These are phyloP conservation scores for Myopa testacea DNA, from an alignment of 2,888 invertebrate species.

Conservation along the genomic window DNA sequence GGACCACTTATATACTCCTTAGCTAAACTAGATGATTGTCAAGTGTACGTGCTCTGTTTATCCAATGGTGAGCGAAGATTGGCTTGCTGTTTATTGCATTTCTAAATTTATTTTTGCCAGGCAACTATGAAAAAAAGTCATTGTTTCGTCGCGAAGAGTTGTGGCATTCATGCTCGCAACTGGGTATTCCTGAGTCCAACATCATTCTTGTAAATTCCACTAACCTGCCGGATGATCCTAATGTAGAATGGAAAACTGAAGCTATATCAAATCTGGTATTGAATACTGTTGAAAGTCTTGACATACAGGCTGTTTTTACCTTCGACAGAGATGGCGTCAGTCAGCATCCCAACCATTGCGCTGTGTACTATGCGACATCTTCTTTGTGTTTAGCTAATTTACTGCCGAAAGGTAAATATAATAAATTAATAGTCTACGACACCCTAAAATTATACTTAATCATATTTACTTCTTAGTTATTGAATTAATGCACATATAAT, in stretches of 20 bases:
- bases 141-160: slow-evolving; percentile 81
- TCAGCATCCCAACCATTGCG: slow-evolving; percentile 91
- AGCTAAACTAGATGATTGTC: slow-evolving; percentile 73
- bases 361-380: slow-evolving; percentile 84
- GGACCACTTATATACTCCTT: slow-evolving; percentile 87
- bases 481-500: neutral
- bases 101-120: slow-evolving; percentile 64
- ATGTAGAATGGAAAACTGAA: slow-evolving; percentile 80
- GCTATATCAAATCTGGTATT: slow-evolving; percentile 74
- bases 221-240: slow-evolving; percentile 81
- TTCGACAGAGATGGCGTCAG: slow-evolving; percentile 96
- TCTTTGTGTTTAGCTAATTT: slow-evolving; percentile 81
- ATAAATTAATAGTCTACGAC: slow-evolving; percentile 3
- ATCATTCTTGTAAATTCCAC: slow-evolving; percentile 80
- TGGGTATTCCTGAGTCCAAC: slow-evolving; percentile 84
- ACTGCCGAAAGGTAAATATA: slow-evolving; percentile 78
- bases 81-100: slow-evolving; percentile 25
- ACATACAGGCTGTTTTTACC: slow-evolving; percentile 87
- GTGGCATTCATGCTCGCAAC: slow-evolving; percentile 80
- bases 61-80: slow-evolving; percentile 76
- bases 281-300: slow-evolving; percentile 78
- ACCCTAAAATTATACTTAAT: neutral
- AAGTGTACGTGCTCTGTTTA: slow-evolving; percentile 85
- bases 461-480: neutral
- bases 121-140: slow-evolving; percentile 76